Evolutionary conservation across 2,888 invertebrate species (phyloP), one percentile per base, ranked within the genome.

Genomic region (Amblyjoppa proteus): DNA sequence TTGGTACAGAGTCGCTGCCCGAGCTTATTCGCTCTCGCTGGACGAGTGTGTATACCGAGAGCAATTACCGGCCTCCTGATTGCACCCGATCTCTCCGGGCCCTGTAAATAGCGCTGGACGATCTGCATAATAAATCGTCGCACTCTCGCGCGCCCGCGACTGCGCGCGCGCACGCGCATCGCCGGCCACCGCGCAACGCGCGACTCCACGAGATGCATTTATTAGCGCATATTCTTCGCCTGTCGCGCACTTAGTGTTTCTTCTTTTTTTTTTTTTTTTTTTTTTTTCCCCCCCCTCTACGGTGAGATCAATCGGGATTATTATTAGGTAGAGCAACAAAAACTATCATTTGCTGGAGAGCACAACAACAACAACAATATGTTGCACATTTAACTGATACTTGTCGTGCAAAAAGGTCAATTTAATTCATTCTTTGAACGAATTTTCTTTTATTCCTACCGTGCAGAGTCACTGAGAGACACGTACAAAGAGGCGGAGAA

Each of bases 121-220:
- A 89, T 89, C 87, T 89, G 88, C 89, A 89, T 89, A 87, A 89
- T 89, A 89, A 89, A 89, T 88, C 88, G 88, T 81, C 64, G 76
- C 45, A 68, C 79, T 79, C 70, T 28, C 70, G 78, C 78, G 68
- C n/a, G 38, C 78, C 9, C 56, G 56, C 20, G 20, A 20, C 9
- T 20, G 9, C 56, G 56, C 56, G 25, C 58, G 64, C 71, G 64
- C 49, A 51, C 58, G 64, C 71, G 64, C 49, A 51, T 41, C 51
- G 11, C 61, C 70, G 49, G 81, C 81, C 78, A 81, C 81, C 78
- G 81, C 76, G 71, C 66, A 75, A 61, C 79, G 66, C 71, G 75
- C 71, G 76, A 58, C 77, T 83, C 61, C 31, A 2, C 61, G 61
- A 83, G 56, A 83, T 58, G 68, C 77, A 61, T 83, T 73, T 80